Evolutionary conservation across 2,888 invertebrate genomes (phyloP).

Genomic region (Chymomyza procnemis): DNA sequence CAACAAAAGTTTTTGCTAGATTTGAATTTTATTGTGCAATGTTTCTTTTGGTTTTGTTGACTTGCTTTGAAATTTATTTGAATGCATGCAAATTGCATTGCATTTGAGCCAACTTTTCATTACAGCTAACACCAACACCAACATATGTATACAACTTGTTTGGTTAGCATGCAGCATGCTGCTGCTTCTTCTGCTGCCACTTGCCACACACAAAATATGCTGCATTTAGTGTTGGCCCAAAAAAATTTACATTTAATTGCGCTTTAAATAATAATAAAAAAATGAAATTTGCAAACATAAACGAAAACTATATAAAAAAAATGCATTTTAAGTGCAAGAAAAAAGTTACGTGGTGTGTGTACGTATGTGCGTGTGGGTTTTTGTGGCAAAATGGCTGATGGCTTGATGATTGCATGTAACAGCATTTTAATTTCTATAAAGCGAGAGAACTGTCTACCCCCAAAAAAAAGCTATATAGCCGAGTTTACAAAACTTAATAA

Average conservation of each 20-base stretch:
- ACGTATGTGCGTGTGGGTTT: neutral
- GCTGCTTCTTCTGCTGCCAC: too few species aligned
- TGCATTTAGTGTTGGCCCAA: slow-evolving; percentile 8
- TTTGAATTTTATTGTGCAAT: neutral
- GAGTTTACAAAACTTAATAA: neutral
- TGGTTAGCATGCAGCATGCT: neutral
- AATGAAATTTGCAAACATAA: slow-evolving; percentile 6
- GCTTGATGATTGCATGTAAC: slow-evolving; percentile 9
- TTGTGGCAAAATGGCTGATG: neutral
- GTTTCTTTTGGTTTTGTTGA: neutral
- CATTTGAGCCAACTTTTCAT: slow-evolving; percentile 1
- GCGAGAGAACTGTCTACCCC: neutral
- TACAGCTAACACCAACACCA: neutral
- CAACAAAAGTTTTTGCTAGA: neutral
- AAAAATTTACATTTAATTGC: slow-evolving; percentile 25
- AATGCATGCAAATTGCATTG: slow-evolving; percentile 7
- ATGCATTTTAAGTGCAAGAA: neutral
- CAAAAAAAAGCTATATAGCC: neutral
- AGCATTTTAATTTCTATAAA: slow-evolving; percentile 6
- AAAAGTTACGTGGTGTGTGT: neutral
- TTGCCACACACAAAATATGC: slow-evolving; percentile 3
- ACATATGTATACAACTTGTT: neutral
- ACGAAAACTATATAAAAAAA: neutral
- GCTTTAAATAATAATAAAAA: slow-evolving; percentile 17
- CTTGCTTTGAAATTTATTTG: slow-evolving; percentile 4